Conservation (phyloP, 2,888 invertebrate genomes). For the Neuroscelio doddi region DNA sequence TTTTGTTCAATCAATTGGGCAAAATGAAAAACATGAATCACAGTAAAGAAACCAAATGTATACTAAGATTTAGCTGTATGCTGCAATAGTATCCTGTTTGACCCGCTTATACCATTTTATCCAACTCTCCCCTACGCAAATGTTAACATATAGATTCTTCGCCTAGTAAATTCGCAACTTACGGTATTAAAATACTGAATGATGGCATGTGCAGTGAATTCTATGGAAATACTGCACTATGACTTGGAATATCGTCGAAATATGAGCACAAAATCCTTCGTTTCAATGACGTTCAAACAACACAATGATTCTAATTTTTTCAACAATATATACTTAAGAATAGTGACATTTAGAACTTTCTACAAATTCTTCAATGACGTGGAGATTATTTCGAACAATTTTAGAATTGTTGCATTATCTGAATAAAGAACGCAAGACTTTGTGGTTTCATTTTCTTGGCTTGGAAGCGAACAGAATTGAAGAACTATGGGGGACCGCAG, state of each 20-base stretch:
- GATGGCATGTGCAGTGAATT: conserved; percentile 53
- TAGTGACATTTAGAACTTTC: too few species aligned
- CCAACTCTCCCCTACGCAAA: neutral
- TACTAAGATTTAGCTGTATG: too few species aligned
- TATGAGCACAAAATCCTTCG: conserved; percentile 34
- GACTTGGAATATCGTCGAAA: conserved; percentile 35
- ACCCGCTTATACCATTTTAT: too few species aligned
- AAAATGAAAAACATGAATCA: too few species aligned
- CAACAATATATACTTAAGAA: too few species aligned
- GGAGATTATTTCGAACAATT: conserved; percentile 24
- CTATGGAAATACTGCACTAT: conserved; percentile 30
- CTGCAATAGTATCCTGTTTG: too few species aligned
- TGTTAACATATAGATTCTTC: conserved; percentile 16
- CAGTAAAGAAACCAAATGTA: too few species aligned
- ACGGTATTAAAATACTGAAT: conserved; percentile 54
- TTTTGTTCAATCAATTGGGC: too few species aligned
- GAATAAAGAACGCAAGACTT: conserved; percentile 36
- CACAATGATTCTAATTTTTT: conserved; percentile 25
- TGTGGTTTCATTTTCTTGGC: conserved; percentile 39
- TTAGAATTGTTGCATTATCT: conserved; percentile 7
- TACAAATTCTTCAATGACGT: too few species aligned
- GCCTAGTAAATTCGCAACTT: conserved; percentile 42
- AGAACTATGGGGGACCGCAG: conserved; percentile 24
- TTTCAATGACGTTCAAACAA: conserved; percentile 19
- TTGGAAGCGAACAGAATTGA: conserved; percentile 18